Evolutionary conservation across 2,113 vertebrate genomes (phyloP).

Genomic region (Alosa alosa): DNA sequence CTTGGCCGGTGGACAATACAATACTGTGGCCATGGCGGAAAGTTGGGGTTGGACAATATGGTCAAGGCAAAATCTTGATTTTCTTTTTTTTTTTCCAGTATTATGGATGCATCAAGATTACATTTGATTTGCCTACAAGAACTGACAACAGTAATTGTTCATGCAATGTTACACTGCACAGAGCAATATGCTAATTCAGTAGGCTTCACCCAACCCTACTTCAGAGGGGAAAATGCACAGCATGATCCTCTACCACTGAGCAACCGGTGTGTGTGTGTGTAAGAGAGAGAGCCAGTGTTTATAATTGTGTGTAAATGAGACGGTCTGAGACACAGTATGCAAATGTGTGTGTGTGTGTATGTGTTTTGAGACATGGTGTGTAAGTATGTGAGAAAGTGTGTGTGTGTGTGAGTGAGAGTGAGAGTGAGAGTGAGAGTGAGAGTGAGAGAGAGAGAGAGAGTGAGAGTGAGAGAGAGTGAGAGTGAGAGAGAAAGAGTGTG

Average conservation of each 20-base stretch:
- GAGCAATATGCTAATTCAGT: neutral
- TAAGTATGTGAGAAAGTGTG: neutral
- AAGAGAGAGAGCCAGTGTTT: neutral
- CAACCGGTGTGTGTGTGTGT: neutral
- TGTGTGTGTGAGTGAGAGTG: neutral
- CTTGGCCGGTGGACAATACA: neutral
- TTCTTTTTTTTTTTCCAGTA: too few relatives aligned
- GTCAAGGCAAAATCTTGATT: too few relatives aligned
- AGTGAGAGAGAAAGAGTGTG: too few relatives aligned
- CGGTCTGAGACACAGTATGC: neutral
- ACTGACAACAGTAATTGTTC: too few relatives aligned
- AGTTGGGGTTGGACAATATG: too few relatives aligned
- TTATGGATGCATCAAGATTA: too few relatives aligned
- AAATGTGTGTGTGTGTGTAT: neutral
- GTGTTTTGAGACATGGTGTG: neutral
- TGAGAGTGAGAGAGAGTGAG: neutral
- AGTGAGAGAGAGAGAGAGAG: too few relatives aligned
- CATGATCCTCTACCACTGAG: neutral
- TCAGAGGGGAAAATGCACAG: neutral
- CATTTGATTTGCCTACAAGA: too few relatives aligned
- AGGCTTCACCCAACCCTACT: neutral
- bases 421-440: too few relatives aligned
- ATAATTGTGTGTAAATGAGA: neutral
- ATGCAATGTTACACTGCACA: too few relatives aligned
- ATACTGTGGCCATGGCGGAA: too few relatives aligned